Conservation (phyloP, 2,888 invertebrate genomes). For the Eupithecia dodoneata region DNA sequence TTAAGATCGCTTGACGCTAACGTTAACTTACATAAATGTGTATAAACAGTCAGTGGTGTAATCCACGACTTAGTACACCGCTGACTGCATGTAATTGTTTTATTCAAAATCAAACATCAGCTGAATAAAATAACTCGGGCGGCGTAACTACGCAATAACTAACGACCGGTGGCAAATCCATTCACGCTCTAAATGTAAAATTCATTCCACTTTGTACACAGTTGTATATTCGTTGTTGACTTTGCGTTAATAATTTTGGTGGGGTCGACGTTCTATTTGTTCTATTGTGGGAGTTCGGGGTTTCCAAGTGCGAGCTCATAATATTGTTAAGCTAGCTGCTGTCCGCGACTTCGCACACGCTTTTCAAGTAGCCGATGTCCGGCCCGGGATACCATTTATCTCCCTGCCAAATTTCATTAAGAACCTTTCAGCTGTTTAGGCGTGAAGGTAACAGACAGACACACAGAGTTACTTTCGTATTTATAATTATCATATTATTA, state of each 20-base stretch:
- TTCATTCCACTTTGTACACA: slow-evolving; percentile 44
- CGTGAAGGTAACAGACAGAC: no score
- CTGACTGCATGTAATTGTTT: slow-evolving; percentile 19
- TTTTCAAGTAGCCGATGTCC: no score
- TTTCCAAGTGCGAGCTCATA: slow-evolving; percentile 21
- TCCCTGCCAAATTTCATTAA: no score
- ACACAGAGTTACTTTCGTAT: no score
- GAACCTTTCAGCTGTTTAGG: no score
- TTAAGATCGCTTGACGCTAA: not conserved
- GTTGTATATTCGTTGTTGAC: slow-evolving; percentile 45
- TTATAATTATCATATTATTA: no score
- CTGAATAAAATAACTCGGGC: slow-evolving; percentile 40
- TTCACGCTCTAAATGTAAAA: slow-evolving; percentile 45
- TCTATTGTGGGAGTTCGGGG: slow-evolving; percentile 14
- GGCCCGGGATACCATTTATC: no score
- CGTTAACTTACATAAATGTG: no score
- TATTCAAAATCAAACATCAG: slow-evolving; percentile 26
- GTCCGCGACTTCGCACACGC: no score
- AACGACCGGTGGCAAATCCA: slow-evolving; percentile 42
- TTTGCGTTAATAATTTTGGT: slow-evolving; percentile 44
- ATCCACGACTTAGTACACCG: not conserved
- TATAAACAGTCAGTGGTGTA: no score
- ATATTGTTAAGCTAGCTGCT: slow-evolving; percentile 30
- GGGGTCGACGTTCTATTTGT: slow-evolving; percentile 39
- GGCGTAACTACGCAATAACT: slow-evolving; percentile 44